Evolutionary conservation across 2,888 invertebrate genomes (phyloP).

Genomic region (Xanthorhoe designata): DNA sequence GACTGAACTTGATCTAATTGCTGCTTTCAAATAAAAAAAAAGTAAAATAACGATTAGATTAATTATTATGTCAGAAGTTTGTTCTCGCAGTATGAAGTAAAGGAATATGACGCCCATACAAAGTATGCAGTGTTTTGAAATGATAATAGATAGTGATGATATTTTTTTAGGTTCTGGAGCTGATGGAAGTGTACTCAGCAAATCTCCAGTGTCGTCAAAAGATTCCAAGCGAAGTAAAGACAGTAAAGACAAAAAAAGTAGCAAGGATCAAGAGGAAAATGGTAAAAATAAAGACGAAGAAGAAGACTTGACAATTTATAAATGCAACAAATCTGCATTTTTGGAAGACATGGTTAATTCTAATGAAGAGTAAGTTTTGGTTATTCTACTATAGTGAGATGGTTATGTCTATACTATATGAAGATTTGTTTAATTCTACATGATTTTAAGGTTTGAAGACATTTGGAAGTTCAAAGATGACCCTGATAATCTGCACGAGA

Average conservation of each 20-base stretch:
- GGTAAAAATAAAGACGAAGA: conserved; percentile 87
- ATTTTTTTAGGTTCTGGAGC: conserved; percentile 82
- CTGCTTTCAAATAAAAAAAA: too few relatives aligned
- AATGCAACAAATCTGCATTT: conserved; percentile 89
- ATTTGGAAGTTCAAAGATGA: conserved; percentile 94
- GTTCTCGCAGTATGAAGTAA: too few relatives aligned
- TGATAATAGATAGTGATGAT: too few relatives aligned
- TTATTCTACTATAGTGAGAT: background rate
- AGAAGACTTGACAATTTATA: conserved; percentile 87
- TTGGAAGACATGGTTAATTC: conserved; percentile 89
- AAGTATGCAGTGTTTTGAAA: too few relatives aligned
- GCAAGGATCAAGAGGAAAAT: conserved; percentile 73
- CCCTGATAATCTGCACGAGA: conserved; percentile 89
- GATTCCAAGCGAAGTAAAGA: conserved; percentile 92
- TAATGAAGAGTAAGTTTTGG: conserved; percentile 87
- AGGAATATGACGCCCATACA: too few relatives aligned
- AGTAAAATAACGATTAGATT: too few relatives aligned
- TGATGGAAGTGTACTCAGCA: conserved; percentile 90
- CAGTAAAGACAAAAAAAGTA: conserved; percentile 87
- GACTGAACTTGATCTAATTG: too few relatives aligned
- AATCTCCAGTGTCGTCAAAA: conserved; percentile 90
- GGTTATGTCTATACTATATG: background rate
- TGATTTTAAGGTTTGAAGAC: conserved; percentile 88
- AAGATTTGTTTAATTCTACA: too few relatives aligned
- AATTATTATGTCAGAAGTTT: too few relatives aligned